Evolutionary conservation across 2,888 invertebrate genomes (phyloP), one percentile per base, ranked within the genome.

Genomic region (Stenolophus ochropezus): DNA sequence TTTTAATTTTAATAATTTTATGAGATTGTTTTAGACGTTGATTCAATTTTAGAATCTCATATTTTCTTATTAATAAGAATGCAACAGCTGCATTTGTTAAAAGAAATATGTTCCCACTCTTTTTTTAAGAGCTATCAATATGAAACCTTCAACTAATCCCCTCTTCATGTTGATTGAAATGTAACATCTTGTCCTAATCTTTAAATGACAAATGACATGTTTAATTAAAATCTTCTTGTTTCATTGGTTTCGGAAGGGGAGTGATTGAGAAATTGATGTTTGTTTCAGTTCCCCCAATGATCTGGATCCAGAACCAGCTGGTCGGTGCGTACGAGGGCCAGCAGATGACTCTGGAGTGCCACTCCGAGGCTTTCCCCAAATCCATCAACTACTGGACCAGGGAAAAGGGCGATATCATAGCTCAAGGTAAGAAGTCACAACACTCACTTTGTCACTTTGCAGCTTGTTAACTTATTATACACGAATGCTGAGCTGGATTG

Each of bases 331-430:
- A 93, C 18, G 91, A 94, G 81, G 95, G 94, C 14, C 93, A 95
- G 81, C 92, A 94, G 84, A 91, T 96, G 82, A 93, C 94, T 1
- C 89, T 96, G 83, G 96, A 96, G 87, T 96, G 96, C 86, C 93
- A 94, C 87, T 95, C 95, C 0, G 96, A 96, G 86, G 96, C 96
- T 0, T 96, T 92, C 89, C 96, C 96, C 1, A 95, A 95, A 87
- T 95, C 96, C 27, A 95, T 96, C 85, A 96, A 95, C 89, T 96
- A 96, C 88, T 96, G 96, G 96, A 93, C 94, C 76, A 92, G 94
- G 85, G 94, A 94, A 85, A 91, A 90, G 47, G 94, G 94, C 33
- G 94, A 95, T 86, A 95, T 95, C 82, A 93, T 95, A 84, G 93
- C 94, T 81, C 93, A 94, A 86, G 94, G 96, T 95, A 90, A 91